Evolutionary conservation across 2,888 invertebrate species (phyloP).

Genomic region (Phytoseiulus persimilis): DNA sequence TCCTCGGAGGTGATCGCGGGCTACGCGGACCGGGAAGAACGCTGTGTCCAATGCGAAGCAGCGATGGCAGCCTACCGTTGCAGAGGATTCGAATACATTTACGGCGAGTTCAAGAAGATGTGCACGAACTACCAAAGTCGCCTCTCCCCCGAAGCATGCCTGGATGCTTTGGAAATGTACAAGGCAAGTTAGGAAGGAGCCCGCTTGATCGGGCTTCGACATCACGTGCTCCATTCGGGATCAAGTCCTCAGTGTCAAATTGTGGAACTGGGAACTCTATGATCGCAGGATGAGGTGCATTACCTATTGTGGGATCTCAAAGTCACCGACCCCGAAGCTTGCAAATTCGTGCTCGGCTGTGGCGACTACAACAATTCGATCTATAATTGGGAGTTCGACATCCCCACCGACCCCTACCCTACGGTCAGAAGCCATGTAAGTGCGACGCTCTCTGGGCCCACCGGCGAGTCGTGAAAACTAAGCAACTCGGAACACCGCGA

Average conservation of each 20-base stretch:
- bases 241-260: neutral
- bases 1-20: neutral
- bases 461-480: too few relatives aligned
- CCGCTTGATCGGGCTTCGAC: too few relatives aligned
- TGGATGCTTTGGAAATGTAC: neutral
- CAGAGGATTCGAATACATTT: neutral
- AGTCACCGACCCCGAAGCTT: conserved; percentile 7
- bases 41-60: neutral
- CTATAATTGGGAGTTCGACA: neutral
- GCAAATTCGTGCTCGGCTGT: conserved; percentile 6
- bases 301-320: neutral
- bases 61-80: conserved; percentile 1
- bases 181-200: neutral
- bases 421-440: neutral
- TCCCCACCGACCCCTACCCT: neutral
- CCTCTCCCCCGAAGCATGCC: neutral
- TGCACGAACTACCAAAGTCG: neutral
- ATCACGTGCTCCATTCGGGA: too few relatives aligned
- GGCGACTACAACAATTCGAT: conserved; percentile 19
- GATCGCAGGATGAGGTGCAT: neutral
- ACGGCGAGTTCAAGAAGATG: neutral
- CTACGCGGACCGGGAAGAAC: neutral
- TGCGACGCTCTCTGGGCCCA: too few relatives aligned
- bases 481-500: too few relatives aligned
- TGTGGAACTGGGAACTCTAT: neutral